phyloP scores from a whole-genome alignment of 1,140 invertebrate species.

The Eufriesea mexicana region DNA sequence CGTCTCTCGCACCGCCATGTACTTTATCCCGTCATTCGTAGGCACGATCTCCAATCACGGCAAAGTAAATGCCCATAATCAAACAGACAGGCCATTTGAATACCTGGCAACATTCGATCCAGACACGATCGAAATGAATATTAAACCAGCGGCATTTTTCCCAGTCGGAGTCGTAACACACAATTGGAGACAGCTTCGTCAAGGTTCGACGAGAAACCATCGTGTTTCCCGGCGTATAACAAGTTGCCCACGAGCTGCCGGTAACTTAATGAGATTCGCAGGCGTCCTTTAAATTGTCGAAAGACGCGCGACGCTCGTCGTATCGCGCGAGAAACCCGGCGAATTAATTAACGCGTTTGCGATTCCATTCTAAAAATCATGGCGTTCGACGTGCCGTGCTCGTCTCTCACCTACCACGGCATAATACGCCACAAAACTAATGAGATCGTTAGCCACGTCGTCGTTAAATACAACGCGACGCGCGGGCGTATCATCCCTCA shows the following conservation, averaged over 20 bases:
- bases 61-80: too few species aligned
- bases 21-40: too few species aligned
- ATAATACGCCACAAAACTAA: conserved; percentile 49
- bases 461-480: conserved; percentile 1
- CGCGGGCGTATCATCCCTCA: background rate
- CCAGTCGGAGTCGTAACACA: background rate
- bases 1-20: too few species aligned
- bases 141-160: background rate
- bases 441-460: conserved; percentile 44
- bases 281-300: conserved; percentile 24
- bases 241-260: background rate
- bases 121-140: too few species aligned
- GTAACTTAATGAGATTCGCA: conserved; percentile 37
- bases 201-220: conserved; percentile 13
- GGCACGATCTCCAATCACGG: too few species aligned
- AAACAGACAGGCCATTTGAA: too few species aligned
- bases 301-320: background rate
- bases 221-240: background rate
- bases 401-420: background rate
- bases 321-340: background rate
- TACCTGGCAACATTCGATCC: too few species aligned
- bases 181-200: background rate
- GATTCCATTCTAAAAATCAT: conserved; percentile 9
- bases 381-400: background rate
- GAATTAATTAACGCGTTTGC: conserved; percentile 52